Conservation (phyloP, 2,113 vertebrate genomes). For the Gasterosteus nipponicus region DNA sequence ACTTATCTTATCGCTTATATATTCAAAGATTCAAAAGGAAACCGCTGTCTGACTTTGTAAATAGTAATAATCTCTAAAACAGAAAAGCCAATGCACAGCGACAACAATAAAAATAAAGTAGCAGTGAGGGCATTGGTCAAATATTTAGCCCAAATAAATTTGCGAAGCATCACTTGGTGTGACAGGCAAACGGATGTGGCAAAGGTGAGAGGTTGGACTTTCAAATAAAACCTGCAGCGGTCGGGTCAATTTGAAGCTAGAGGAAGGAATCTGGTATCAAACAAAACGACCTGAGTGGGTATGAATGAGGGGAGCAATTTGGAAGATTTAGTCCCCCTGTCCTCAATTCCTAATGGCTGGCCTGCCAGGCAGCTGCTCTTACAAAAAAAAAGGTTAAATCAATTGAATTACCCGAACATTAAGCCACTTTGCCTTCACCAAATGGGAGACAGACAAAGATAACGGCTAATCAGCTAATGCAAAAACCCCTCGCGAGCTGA, state of each 20-base stretch:
- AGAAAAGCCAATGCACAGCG: neutral
- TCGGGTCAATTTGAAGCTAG: neutral
- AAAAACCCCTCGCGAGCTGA: neutral
- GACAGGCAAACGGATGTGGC: neutral
- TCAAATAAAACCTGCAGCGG: neutral
- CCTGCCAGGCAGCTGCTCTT: neutral
- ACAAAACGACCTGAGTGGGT: neutral
- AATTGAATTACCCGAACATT: neutral
- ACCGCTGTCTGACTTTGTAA: too few relatives aligned
- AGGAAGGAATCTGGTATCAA: neutral
- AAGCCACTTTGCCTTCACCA: neutral
- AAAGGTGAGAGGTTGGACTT: neutral
- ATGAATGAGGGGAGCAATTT: neutral
- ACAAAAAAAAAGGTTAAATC: neutral
- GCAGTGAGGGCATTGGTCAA: neutral
- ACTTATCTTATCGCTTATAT: too few relatives aligned
- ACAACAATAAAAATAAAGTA: neutral
- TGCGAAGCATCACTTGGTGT: neutral
- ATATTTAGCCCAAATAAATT: neutral
- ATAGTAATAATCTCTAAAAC: neutral
- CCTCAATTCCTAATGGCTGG: neutral
- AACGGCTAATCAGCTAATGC: neutral
- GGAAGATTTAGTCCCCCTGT: neutral
- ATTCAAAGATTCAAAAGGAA: too few relatives aligned
- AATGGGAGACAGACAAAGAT: neutral